phyloP scores from a whole-genome alignment of 2,113 vertebrate species.

The Brachypodius melanocephalos region DNA sequence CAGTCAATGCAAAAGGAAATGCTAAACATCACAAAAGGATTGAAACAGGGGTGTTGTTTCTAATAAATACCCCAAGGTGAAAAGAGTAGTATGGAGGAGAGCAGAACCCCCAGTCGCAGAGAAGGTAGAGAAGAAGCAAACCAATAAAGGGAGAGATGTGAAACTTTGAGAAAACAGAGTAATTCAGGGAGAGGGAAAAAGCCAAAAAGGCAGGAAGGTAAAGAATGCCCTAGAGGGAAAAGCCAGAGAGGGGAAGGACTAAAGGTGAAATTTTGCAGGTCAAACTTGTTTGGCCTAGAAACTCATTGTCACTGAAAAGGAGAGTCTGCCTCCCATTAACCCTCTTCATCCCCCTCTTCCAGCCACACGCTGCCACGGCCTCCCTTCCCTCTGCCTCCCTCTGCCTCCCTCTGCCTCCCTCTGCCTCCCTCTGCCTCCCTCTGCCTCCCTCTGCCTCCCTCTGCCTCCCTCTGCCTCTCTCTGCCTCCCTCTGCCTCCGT shows the following conservation, averaged over 20 bases:
- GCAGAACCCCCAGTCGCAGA: background rate
- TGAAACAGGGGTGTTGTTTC: background rate
- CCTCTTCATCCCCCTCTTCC: background rate
- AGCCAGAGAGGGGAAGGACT: background rate
- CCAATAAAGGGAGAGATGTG: background rate
- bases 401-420: background rate
- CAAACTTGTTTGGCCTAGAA: background rate
- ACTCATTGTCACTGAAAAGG: background rate
- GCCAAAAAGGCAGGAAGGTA: background rate
- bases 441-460: background rate
- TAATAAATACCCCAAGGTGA: background rate
- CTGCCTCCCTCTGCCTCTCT: background rate
- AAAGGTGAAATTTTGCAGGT: background rate
- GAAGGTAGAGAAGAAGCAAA: background rate
- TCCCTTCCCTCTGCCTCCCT: background rate
- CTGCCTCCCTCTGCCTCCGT: background rate
- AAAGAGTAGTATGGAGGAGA: background rate
- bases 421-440: background rate
- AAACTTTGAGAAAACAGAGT: background rate
- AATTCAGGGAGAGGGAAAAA: background rate
- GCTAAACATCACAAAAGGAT: background rate
- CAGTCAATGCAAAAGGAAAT: background rate
- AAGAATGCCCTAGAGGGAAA: background rate
- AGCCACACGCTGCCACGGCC: rapidly evolving
- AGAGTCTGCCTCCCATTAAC: background rate